phyloP scores from a whole-genome alignment of 2,113 vertebrate species.

The Pampusana beccarii region DNA sequence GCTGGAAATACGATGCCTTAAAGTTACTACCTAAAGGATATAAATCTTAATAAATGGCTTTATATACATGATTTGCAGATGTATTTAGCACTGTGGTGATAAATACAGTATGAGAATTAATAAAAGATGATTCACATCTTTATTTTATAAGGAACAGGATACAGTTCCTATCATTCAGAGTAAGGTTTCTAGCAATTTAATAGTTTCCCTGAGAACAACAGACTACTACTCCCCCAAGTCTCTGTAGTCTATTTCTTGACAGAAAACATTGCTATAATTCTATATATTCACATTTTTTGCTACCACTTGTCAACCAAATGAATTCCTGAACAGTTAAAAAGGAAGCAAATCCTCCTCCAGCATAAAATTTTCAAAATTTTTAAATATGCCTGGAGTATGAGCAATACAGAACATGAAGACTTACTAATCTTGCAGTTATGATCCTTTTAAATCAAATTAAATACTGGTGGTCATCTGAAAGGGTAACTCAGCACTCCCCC shows the following conservation, averaged over 20 bases:
- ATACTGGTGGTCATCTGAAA: background rate
- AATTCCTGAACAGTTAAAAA: background rate
- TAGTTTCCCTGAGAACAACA: background rate
- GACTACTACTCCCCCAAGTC: background rate
- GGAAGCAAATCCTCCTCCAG: background rate
- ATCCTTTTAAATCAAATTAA: background rate
- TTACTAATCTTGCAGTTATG: background rate
- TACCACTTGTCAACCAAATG: background rate
- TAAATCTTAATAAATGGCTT: background rate
- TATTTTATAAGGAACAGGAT: conserved; percentile 23
- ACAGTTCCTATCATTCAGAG: background rate
- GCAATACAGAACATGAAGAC: background rate
- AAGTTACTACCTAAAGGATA: background rate
- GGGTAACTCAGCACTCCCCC: background rate
- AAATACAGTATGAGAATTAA: background rate
- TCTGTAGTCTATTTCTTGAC: background rate
- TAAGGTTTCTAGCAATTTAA: background rate
- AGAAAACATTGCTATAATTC: background rate
- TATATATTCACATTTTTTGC: background rate
- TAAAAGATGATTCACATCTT: background rate
- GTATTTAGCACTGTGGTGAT: background rate
- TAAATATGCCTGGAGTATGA: background rate
- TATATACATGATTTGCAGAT: background rate
- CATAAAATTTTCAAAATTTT: background rate
- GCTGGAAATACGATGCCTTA: background rate